Evolutionary conservation across 2,888 invertebrate genomes (phyloP), one percentile per base, ranked within the genome.

Genomic region (Calameuta pallipes): DNA sequence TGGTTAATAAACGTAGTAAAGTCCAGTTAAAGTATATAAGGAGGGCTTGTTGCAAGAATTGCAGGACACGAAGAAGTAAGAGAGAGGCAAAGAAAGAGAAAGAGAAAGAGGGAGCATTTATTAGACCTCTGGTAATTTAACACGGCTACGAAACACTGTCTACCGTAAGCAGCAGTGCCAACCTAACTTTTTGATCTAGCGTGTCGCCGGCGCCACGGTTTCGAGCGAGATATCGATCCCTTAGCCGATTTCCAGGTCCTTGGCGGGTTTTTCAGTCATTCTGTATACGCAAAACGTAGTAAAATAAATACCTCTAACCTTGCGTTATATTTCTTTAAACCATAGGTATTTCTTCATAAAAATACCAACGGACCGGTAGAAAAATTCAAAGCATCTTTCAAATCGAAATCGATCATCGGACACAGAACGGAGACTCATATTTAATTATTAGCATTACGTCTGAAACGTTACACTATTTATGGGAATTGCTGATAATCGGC

Each of bases 61-160:
- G 71, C 69, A 31, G 74, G 79, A 79, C 81, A 81, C 81, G 82
- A 79, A 78, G 80, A 78, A 79, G 79, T 80, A 80, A 81, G 56
- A 56, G 56, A 23, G 23, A 56, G 9, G 56, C 9, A 23, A 56
- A 56, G 56, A 56, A 23, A 56, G 56, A 2, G 6, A 23, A 41
- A 41, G 41, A 41, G 56, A 23, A 56, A 23, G 41, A 41, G 41
- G 41, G 41, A 15, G 56, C 56, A 56, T 56, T 56, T 56, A 56
- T 56, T 56, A 56, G 23, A 56, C 9, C 23, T 56, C 56, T 56
- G 23, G 23, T 23, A 56, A 56, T 56, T 23, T 56, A 56, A 56
- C 23, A 9, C 56, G 56, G 9, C 56, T 15, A 56, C 56, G 56
- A 56, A 56, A 23, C 56, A 56, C 56, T 56, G 56, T 56, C 56